phyloP scores from a whole-genome alignment of 2,113 vertebrate species.

The Vireo altiloquus region DNA sequence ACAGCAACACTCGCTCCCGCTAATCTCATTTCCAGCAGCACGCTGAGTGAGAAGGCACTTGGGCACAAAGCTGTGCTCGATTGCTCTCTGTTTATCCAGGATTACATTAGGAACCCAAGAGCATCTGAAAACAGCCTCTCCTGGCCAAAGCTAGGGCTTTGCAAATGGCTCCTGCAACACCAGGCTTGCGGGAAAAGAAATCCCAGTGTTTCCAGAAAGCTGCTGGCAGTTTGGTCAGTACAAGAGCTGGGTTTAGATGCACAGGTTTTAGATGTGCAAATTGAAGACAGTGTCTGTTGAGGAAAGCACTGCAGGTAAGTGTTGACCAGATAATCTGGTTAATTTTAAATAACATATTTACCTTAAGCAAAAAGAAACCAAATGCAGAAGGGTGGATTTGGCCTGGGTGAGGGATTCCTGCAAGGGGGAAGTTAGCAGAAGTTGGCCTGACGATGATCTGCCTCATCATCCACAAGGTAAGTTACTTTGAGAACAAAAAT shows the following conservation, averaged over 20 bases:
- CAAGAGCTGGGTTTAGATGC: background rate
- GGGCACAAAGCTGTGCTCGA: conserved; percentile 16
- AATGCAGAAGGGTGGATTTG: background rate
- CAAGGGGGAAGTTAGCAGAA: background rate
- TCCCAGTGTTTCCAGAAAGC: background rate
- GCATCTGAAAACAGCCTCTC: background rate
- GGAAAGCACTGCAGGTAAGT: background rate
- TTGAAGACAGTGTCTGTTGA: background rate
- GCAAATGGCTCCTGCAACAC: background rate
- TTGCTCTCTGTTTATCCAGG: conserved; percentile 1
- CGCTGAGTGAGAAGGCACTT: background rate
- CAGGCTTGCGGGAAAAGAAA: background rate
- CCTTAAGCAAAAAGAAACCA: background rate
- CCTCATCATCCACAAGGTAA: background rate
- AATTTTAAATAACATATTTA: background rate
- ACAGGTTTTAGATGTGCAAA: background rate
- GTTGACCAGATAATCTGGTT: background rate
- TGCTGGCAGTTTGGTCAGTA: background rate
- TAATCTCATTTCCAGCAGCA: conserved; percentile 41
- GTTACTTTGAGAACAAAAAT: background rate
- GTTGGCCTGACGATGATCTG: background rate
- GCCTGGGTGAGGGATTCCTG: background rate
- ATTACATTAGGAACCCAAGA: background rate
- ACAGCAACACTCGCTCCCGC: background rate
- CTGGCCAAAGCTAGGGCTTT: background rate